Percentiles rank a stretch among this genome's conserved stretches.
phyloP scores from a whole-genome alignment of 2,888 invertebrate species.

The Clitarchus hookeri region DNA sequence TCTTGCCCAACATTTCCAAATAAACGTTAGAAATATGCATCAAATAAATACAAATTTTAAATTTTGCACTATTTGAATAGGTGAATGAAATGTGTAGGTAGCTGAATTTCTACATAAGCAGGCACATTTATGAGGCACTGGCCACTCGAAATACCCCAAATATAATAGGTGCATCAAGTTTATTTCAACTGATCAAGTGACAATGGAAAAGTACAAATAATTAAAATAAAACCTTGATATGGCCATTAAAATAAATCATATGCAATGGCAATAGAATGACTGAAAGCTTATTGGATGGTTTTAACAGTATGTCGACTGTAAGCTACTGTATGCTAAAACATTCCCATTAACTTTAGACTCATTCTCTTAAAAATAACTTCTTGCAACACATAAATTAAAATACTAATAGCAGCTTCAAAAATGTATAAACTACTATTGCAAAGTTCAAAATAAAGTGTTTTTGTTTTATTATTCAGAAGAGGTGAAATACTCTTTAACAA shows the following conservation, averaged over 20 bases:
- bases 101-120: constrained; percentile 14
- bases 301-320: background rate
- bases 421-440: background rate
- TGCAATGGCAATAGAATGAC: background rate
- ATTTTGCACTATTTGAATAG: background rate
- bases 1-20: background rate
- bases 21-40: background rate
- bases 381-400: background rate
- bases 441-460: background rate
- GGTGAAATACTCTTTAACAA: no score
- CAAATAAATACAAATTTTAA: background rate
- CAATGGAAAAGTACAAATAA: background rate
- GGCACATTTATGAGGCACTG: constrained; percentile 14
- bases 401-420: background rate
- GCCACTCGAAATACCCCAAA: constrained; percentile 14
- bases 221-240: background rate
- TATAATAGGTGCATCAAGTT: constrained; percentile 1
- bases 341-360: background rate
- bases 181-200: background rate
- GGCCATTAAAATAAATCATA: background rate
- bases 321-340: background rate
- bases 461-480: background rate
- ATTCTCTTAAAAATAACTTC: background rate
- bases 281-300: background rate
- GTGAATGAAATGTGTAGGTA: background rate